phyloP scores from a whole-genome alignment of 2,113 vertebrate genomes.

The Crotalus viridis region DNA sequence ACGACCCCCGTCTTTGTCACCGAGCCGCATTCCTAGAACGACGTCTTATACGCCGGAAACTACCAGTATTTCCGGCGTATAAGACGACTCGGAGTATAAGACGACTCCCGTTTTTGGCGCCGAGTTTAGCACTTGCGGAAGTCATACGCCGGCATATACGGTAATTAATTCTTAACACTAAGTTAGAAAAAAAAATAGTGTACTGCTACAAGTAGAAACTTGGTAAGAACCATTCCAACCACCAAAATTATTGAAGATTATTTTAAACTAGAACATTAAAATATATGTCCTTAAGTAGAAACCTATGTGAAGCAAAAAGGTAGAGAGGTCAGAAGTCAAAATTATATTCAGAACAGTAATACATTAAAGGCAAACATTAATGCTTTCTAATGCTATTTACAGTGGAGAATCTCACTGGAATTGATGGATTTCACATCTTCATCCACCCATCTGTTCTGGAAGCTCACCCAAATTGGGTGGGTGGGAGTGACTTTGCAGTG shows the following conservation, averaged over 20 bases:
- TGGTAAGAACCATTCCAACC: not conserved
- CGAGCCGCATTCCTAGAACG: no score
- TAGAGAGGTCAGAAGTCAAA: not conserved
- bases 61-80: no score
- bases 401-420: not conserved
- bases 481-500: not conserved
- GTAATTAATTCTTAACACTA: not conserved
- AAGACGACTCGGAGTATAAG: no score
- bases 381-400: not conserved
- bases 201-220: not conserved
- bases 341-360: not conserved
- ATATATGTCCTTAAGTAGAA: not conserved
- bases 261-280: not conserved
- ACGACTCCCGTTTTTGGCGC: no score
- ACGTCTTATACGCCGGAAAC: no score
- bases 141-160: no score
- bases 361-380: not conserved
- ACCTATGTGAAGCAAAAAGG: not conserved
- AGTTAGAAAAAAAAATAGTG: not conserved
- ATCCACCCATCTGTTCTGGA: not conserved
- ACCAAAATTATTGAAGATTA: not conserved
- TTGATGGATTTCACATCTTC: not conserved
- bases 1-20: no score
- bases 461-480: not conserved
- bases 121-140: no score